Conservation (phyloP, 1,140 invertebrate species). For the Drosophila ficusphila region DNA sequence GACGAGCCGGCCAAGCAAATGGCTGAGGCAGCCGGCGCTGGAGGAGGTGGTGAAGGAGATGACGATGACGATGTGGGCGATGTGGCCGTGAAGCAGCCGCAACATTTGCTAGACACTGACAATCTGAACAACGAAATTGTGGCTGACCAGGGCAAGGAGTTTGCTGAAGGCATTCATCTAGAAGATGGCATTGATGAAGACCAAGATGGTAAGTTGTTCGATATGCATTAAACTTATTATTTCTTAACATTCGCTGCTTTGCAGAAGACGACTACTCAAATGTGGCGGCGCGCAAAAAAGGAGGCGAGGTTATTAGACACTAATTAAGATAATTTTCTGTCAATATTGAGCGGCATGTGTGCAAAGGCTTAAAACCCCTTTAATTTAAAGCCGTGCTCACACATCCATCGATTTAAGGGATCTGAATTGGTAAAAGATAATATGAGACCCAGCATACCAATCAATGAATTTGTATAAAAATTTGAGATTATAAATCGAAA, state of each 20-base stretch:
- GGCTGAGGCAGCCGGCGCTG: constrained; percentile 38
- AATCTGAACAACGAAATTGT: constrained; percentile 82
- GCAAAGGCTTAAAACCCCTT: constrained; percentile 18
- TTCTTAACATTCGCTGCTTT: too few relatives aligned
- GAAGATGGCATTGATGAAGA: constrained; percentile 81
- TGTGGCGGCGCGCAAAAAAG: constrained; percentile 60
- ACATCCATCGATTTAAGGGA: constrained; percentile 5
- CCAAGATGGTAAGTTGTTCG: constrained; percentile 67
- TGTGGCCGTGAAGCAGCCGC: constrained; percentile 73
- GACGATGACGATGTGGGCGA: constrained; percentile 74
- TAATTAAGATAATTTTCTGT: constrained; percentile 33
- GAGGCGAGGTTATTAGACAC: constrained; percentile 75
- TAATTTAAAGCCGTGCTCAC: constrained; percentile 20
- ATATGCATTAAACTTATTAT: neutral
- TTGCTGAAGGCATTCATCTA: constrained; percentile 72
- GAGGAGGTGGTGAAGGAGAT: constrained; percentile 62
- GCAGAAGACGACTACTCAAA: constrained; percentile 80
- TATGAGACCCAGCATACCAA: neutral
- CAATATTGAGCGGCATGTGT: constrained; percentile 30
- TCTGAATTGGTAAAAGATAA: neutral
- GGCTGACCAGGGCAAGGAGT: constrained; percentile 82
- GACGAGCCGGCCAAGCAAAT: constrained; percentile 51
- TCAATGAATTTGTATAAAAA: constrained; percentile 19
- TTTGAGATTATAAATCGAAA: constrained; percentile 11
- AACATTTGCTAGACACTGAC: constrained; percentile 69